A percentile compares a stretch with the other conserved stretches of the same genome.
These are phyloP conservation scores for Spodoptera litura DNA, from an alignment of 1,140 invertebrate genomes.

Conservation along the genomic window DNA sequence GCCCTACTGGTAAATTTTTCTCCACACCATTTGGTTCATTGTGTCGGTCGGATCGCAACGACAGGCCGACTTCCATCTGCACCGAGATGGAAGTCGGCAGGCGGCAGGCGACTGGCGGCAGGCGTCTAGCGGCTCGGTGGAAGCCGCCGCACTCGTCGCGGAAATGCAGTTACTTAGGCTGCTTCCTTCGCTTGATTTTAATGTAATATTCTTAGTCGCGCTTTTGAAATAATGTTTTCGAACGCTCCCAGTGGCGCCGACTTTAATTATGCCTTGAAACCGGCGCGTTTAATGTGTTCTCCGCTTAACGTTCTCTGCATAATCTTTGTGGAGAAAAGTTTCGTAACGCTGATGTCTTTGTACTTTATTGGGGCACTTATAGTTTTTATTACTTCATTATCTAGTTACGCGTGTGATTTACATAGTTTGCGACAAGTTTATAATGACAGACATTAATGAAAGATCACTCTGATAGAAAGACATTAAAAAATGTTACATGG, in stretches of 20 bases:
- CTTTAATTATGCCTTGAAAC: slow-evolving; percentile 47
- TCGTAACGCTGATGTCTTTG: slow-evolving; percentile 27
- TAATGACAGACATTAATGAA: not conserved
- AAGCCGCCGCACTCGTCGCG: slow-evolving; percentile 37
- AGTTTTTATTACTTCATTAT: slow-evolving; percentile 13
- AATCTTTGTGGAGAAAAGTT: slow-evolving; percentile 37
- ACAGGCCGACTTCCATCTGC: slow-evolving; percentile 35
- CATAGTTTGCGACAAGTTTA: not conserved
- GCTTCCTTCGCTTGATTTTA: slow-evolving; percentile 52
- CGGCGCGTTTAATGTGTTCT: slow-evolving; percentile 41
- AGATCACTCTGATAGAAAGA: too few relatives aligned
- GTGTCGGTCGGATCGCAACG: slow-evolving; percentile 17
- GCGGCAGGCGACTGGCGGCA: not conserved
- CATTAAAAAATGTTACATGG: too few relatives aligned
- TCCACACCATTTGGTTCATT: slow-evolving; percentile 48
- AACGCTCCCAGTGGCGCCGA: slow-evolving; percentile 45
- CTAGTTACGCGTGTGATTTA: not conserved
- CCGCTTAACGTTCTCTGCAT: slow-evolving; percentile 42
- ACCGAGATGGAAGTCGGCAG: slow-evolving; percentile 33
- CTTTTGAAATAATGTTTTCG: slow-evolving; percentile 48
- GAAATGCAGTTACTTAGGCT: slow-evolving; percentile 54
- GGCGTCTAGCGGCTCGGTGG: slow-evolving; percentile 7
- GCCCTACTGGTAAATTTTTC: slow-evolving; percentile 39
- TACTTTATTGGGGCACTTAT: slow-evolving; percentile 25
- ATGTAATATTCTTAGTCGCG: slow-evolving; percentile 52